Conservation (phyloP, 2,113 vertebrate genomes). For the Aptenodytes patagonicus region DNA sequence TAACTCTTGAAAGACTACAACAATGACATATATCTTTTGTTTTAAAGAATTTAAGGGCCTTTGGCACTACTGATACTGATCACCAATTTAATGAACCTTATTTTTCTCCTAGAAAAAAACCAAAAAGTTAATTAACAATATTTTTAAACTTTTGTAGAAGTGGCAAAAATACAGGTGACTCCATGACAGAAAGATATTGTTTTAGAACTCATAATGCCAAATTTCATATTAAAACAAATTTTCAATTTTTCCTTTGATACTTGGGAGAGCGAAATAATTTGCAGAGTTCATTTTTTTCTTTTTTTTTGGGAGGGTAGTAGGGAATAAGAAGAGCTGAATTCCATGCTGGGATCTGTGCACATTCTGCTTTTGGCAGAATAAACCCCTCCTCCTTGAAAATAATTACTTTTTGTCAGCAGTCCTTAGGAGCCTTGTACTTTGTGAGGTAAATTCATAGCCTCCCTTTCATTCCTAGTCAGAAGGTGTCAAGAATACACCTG, state of each 20-base stretch:
- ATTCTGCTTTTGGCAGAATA: neutral
- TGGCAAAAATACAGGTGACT: neutral
- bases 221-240: neutral
- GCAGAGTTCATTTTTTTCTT: neutral
- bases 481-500: neutral
- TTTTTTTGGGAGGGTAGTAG: neutral
- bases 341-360: neutral
- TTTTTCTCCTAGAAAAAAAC: neutral
- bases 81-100: fast-evolving
- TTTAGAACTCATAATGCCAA: neutral
- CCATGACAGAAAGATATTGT: neutral
- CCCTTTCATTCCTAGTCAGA: neutral
- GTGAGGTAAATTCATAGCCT: neutral
- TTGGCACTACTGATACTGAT: neutral
- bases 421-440: neutral
- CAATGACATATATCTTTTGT: neutral
- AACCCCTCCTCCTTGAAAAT: neutral
- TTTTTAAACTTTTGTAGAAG: neutral
- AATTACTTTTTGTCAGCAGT: neutral
- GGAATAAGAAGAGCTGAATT: neutral
- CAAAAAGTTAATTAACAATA: neutral
- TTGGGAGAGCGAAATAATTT: neutral
- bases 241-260: neutral
- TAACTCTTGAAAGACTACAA: neutral
- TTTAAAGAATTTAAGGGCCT: neutral